These are phyloP conservation scores for Camponotus floridanus DNA, from an alignment of 1,140 invertebrate genomes.

Conservation along the genomic window DNA sequence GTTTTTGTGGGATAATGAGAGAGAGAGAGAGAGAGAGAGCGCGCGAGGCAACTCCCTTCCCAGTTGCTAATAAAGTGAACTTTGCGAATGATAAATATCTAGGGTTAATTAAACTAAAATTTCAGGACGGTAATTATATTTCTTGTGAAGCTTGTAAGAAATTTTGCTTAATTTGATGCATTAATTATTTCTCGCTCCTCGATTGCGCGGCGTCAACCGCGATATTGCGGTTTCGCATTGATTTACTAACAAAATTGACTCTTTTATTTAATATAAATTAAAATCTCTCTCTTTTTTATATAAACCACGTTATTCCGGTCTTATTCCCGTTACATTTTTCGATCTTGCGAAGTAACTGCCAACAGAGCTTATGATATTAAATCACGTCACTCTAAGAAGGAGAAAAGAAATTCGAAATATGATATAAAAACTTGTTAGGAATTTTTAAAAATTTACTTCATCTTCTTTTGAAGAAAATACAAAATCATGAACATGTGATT, in stretches of 20 bases:
- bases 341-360: background rate
- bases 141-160: no score
- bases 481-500: background rate
- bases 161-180: no score
- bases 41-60: background rate
- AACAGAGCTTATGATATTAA: slow-evolving; percentile 10
- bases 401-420: background rate
- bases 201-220: background rate
- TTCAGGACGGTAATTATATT: background rate
- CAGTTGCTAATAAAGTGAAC: slow-evolving; percentile 10
- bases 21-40: no score
- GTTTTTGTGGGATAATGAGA: slow-evolving; percentile 1
- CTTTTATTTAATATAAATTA: slow-evolving; percentile 33
- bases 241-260: background rate
- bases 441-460: slow-evolving; percentile 16
- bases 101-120: slow-evolving; percentile 49
- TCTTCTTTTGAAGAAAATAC: background rate
- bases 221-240: slow-evolving; percentile 8
- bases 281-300: background rate
- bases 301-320: background rate
- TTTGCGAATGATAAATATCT: background rate
- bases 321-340: background rate
- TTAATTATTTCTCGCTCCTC: background rate
- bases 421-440: background rate
- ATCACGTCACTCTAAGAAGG: background rate